Base-by-base conservation (phyloP, 2,888 invertebrate genomes). In the Cacoxenus indagator region DNA sequence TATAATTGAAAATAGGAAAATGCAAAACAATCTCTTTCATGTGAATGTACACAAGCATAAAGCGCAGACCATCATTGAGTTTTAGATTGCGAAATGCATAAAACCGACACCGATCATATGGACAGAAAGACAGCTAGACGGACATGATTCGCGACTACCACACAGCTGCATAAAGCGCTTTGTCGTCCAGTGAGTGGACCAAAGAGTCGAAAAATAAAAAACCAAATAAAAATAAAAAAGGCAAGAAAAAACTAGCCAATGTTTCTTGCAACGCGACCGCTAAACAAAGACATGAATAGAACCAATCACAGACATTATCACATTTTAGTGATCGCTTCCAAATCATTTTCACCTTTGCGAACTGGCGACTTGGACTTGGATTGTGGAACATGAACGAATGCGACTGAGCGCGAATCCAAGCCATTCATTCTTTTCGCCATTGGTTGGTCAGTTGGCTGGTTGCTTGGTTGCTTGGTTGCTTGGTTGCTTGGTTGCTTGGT, bases 291-390 rank as follows among this genome's bases (percentile, higher is more conserved):
- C 69, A 69, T 71, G 67, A 55, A 71, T 71, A 67, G 71, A 71
- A 67, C 67, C 71, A 69, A 65, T 67, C 67, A 64, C 65, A 57
- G 67, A 67, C 69, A 65, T 69, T 71, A 71, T 71, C 71, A 69
- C 17, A 65, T 65, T 65, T 65, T 62, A 45, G 51, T 69, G 69
- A 71, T 71, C 71, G 65, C 67, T 67, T 71, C 65, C 71, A 68
- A 71, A 71, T 71, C 68, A 68, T 68, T 70, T 68, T 54, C 48
- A 64, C 67, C 62, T 24, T 27, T 43, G 43, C 54, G 55, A 24
- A 24, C 22, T 22, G 19, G 43, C 22, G 22, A 9, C n/a, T 9
- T 4, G 1, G 37, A 4, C 37, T 2, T 1, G 8, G 37, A 37
- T 14, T 37, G 9, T 37, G 37, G 29, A 24, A 51, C 51, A 46